Evolutionary conservation across 2,113 vertebrate genomes (phyloP), one percentile per base, ranked within the genome.

Genomic region (Chelonoidis abingdonii): DNA sequence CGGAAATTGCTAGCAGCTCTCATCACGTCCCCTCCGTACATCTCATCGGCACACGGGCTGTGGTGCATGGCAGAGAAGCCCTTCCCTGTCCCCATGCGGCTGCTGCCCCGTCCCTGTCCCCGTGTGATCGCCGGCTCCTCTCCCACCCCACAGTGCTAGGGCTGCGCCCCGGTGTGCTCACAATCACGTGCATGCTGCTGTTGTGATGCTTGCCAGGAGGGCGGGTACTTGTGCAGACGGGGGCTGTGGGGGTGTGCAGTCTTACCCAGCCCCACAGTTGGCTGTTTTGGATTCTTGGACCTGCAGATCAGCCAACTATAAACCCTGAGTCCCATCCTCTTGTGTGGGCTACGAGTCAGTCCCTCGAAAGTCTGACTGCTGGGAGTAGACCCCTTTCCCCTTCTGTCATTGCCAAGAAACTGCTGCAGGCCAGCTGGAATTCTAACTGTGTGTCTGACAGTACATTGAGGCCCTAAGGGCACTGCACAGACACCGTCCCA

Each of bases 1-100:
- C 89, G 83, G 84, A 83, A 86, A 69, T 49, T 78, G 94, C 92
- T 90, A 92, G 94, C 8, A 10, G 65, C 53, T 72, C 97, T 76
- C 41, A 7, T 44, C 72, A 44, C 72, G 22, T 38, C 75, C 41
- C 75, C 5, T 44, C 41, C 5, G 3, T 41, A 27, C 27, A 24
- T 9, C 25, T 47, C 65, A 13, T 69, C 50, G 10, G 17, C 50
- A 47, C n/a, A 27, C 14, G 25, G 54, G 29, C 29, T 16, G 29
- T 31, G 59, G 31, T 14, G 59, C 13, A 16, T 6, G 12, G 29
- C 29, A 14, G 29, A 14, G 59, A 62, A 31, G 29, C 29, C 59
- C 11, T 44, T 25, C 41, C 21, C 76, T 13, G 2, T 6, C 62
- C 22, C 47, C 47, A 4, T 2, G 38, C 3, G 9, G n/a, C n/a